Evolutionary conservation across 2,888 invertebrate genomes (phyloP), one percentile per base, ranked within the genome.

Genomic region (Andrena minutula): DNA sequence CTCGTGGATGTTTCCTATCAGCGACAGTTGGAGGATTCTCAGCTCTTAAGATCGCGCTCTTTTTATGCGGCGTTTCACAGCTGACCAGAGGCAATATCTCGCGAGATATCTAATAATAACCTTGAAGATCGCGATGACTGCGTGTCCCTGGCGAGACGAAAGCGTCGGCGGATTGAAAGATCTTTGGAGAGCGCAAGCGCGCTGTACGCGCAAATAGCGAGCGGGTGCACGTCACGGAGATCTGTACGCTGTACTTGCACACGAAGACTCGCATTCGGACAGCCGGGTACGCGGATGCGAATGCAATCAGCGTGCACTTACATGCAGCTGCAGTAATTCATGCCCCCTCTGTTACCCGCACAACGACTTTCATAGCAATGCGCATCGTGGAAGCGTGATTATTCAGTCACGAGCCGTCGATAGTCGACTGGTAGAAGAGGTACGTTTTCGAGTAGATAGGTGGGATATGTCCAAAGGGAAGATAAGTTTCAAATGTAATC

Each of bases 181-280:
- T 74, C 72, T 73, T 77, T 77, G 69, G 76, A 88, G 49, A 58
- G 88, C 87, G 87, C 87, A 88, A 75, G 86, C 88, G 88, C 86
- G 72, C 53, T 76, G 75, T 76, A 88, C 78, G 88, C 86, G 86
- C 82, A 88, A 88, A 84, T 86, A 87, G 84, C 86, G 58, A 83
- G 71, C 84, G 77, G 82, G 56, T 85, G 83, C 82, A 85, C 85
- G 80, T 80, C 75, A 80, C 86, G 85, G 88, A 88, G 88, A 88
- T 86, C 86, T 88, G 86, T 88, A 88, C 86, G 80, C 78, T 86
- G 86, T 81, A 86, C 88, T 88, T 88, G 88, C 88, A 88, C 80
- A 88, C 85, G 88, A 88, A 88, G 86, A 82, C 88, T 86, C 88
- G 82, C 56, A 77, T 76, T 74, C 78, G 78, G 83, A 82, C 79